Conservation (phyloP, 2,888 invertebrate species). For the Scrobipalpa atriplicella region DNA sequence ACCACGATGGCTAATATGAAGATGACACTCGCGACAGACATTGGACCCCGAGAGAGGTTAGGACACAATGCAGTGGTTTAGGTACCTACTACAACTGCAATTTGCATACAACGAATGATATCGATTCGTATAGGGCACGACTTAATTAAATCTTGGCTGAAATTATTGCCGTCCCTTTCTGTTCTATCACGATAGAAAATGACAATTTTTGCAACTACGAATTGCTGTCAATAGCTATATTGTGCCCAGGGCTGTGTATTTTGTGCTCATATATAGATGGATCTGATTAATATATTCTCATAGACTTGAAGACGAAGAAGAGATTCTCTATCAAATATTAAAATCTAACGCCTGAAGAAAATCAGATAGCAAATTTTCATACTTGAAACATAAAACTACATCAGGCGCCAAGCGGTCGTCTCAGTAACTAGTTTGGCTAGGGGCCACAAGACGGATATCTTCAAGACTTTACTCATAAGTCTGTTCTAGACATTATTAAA, state of each 20-base stretch:
- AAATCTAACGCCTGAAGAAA: neutral
- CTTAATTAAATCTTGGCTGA: too few relatives aligned
- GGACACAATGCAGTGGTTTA: neutral
- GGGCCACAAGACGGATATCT: neutral
- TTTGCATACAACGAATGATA: neutral
- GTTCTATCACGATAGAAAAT: too few relatives aligned
- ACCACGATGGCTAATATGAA: neutral
- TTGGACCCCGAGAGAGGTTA: too few relatives aligned
- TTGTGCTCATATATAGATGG: too few relatives aligned
- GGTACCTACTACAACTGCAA: constrained; percentile 23
- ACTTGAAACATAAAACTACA: neutral
- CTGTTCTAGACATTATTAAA: neutral
- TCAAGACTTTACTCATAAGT: neutral
- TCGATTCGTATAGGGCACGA: too few relatives aligned
- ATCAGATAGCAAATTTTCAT: neutral
- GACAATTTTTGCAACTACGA: too few relatives aligned
- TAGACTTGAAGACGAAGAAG: too few relatives aligned
- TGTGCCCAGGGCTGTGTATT: too few relatives aligned
- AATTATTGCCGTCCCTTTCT: too few relatives aligned
- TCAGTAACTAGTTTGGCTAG: neutral
- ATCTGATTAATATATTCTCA: too few relatives aligned
- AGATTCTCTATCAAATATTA: too few relatives aligned
- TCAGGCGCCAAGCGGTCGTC: neutral
- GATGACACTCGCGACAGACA: constrained; percentile 9
- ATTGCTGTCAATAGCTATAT: too few relatives aligned